These are phyloP conservation scores for Agelas oroides DNA, from an alignment of 37 sponge, comb jelly and placozoan genomes.

Conservation along the genomic window DNA sequence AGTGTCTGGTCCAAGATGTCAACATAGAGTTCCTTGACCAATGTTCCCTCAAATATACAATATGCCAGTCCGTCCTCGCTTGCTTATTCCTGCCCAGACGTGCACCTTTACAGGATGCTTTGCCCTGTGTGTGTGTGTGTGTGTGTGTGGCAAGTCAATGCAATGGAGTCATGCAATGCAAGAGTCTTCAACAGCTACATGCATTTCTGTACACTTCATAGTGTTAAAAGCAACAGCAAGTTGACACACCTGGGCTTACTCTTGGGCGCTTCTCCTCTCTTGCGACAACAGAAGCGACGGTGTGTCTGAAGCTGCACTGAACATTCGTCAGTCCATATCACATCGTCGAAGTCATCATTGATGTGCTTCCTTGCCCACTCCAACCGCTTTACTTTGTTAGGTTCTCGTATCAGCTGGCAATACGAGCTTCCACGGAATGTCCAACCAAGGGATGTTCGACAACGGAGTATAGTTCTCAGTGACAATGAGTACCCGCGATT, in stretches of 20 bases:
- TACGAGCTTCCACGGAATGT: conserved; percentile 17
- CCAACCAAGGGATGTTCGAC: conserved; percentile 4
- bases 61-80: conserved; percentile 22
- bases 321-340: conserved; percentile 12
- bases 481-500: neutral
- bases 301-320: conserved; percentile 31
- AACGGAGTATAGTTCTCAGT: conserved; percentile 9
- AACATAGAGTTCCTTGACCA: conserved; percentile 16
- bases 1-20: conserved; percentile 20
- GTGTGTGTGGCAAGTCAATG: no score
- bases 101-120: conserved; percentile 56
- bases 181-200: no score
- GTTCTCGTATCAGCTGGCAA: conserved; percentile 27
- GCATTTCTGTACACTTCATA: no score
- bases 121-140: conserved; percentile 11
- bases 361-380: conserved; percentile 9
- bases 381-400: conserved; percentile 22
- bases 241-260: no score
- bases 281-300: conserved; percentile 1
- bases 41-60: conserved; percentile 54
- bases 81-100: conserved; percentile 51
- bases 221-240: no score
- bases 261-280: neutral
- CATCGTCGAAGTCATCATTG: conserved; percentile 18
- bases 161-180: no score